Conservation (phyloP, 1,140 invertebrate species). For the Antheraea pernyi region DNA sequence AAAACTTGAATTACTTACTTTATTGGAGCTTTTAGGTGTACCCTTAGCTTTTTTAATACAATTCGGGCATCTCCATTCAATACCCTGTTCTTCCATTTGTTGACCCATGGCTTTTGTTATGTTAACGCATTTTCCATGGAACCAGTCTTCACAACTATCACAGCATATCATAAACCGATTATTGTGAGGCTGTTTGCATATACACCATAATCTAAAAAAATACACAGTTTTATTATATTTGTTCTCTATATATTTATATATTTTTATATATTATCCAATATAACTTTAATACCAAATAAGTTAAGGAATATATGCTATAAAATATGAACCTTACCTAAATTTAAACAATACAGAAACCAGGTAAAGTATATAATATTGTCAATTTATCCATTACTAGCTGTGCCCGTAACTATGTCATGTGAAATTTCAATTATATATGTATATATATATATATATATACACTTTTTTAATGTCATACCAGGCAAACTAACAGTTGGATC, state of each 20-base stretch:
- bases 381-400: too few species aligned
- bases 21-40: constrained; percentile 25
- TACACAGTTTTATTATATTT: not conserved
- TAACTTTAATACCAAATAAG: not conserved
- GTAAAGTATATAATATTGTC: too few species aligned
- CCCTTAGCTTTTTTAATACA: constrained; percentile 84
- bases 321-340: too few species aligned
- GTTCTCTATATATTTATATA: not conserved
- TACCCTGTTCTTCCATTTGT: constrained; percentile 93
- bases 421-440: too few species aligned
- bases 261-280: not conserved
- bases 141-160: constrained; percentile 98
- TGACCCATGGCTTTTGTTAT: constrained; percentile 94
- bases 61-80: constrained; percentile 95
- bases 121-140: constrained; percentile 97
- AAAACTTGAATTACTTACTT: not conserved
- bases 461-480: too few species aligned
- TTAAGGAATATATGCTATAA: constrained; percentile 10
- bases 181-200: constrained; percentile 96
- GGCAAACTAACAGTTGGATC: too few species aligned
- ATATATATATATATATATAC: too few species aligned
- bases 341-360: too few species aligned
- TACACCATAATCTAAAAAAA: constrained; percentile 89
- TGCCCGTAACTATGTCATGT: too few species aligned
- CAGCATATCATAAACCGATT: constrained; percentile 99